Conservation (phyloP, 2,888 invertebrate genomes). For the Notocelia uddmanniana region DNA sequence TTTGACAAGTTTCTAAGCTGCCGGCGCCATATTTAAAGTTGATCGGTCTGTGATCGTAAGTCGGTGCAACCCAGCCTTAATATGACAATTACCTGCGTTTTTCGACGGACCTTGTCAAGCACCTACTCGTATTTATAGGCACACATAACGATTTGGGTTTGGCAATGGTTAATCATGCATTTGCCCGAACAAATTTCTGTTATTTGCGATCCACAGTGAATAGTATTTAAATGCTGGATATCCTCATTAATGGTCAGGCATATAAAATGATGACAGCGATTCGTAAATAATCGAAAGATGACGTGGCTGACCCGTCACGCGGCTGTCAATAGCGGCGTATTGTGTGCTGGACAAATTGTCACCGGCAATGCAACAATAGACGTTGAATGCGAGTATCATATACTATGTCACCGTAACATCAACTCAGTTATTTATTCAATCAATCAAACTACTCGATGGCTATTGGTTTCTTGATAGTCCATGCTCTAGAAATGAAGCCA, state of each 20-base stretch:
- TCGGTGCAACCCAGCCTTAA: no score
- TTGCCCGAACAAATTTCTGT: neutral
- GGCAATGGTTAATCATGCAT: neutral
- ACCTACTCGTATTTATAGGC: no score
- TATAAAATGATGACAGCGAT: neutral
- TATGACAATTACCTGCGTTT: neutral
- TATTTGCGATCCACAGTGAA: neutral
- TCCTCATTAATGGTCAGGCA: neutral
- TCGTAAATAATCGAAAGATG: slow-evolving; percentile 15
- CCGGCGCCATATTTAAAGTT: no score
- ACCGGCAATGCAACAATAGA: slow-evolving; percentile 64
- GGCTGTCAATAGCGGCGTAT: slow-evolving; percentile 66
- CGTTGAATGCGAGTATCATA: slow-evolving; percentile 62
- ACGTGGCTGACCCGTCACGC: slow-evolving; percentile 51
- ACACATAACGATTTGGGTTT: no score
- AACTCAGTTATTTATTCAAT: slow-evolving; percentile 51
- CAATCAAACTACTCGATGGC: slow-evolving; percentile 42
- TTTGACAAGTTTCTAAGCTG: no score
- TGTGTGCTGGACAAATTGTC: slow-evolving; percentile 65
- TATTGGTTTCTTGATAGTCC: slow-evolving; percentile 25
- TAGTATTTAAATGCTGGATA: neutral
- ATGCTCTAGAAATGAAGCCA: neutral
- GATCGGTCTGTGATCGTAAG: no score
- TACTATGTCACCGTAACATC: slow-evolving; percentile 58
- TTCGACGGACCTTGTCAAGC: neutral